Evolutionary conservation across 2,113 vertebrate species (phyloP), one percentile per base, ranked within the genome.

Genomic region (Strix uralensis): DNA sequence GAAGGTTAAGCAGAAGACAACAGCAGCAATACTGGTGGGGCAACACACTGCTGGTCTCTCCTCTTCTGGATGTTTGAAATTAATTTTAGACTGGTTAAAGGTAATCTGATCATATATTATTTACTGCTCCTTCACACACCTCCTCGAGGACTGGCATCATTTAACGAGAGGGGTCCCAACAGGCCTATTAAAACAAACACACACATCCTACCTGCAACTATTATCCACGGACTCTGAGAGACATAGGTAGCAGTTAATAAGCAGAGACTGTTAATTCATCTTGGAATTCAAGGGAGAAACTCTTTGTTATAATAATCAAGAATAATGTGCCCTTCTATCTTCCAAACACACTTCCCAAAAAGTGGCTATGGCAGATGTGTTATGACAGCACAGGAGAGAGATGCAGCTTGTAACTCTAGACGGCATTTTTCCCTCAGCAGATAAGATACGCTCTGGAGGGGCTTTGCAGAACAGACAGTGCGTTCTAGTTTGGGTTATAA

Each of bases 141-240:
- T 83, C 92, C 88, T 81, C 0, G 5, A 96, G 90, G 86, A 89
- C 20, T 49, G 47, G 86, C 83, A 40, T 69, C 84, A 54, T 75
- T 93, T 85, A 63, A 86, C 1, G 23, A 6, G 81, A 96, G 77
- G 65, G 78, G 57, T 74, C 97, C 89, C 96, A n/a, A 34, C 65
- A 92, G 93, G 61, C 86, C 94, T 47, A 74, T 88, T 81, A 82
- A 29, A 84, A 84, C 84, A 85, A 93, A 91, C 83, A 70, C 69
- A 44, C n/a, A 3, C 19, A 2, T 63, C 84, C 96, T 51, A 81
- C 91, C 83, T 88, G 91, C 86, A 63, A 40, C 86, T 13, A 34
- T 72, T 44, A 83, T 16, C 85, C 88, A 58, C 5, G 46, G 79
- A 55, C 63, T 81, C 51, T 0, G 10, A n/a, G 15, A 85, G 66